Conservation (phyloP, 2,113 vertebrate species). For the Polyodon spathula region DNA sequence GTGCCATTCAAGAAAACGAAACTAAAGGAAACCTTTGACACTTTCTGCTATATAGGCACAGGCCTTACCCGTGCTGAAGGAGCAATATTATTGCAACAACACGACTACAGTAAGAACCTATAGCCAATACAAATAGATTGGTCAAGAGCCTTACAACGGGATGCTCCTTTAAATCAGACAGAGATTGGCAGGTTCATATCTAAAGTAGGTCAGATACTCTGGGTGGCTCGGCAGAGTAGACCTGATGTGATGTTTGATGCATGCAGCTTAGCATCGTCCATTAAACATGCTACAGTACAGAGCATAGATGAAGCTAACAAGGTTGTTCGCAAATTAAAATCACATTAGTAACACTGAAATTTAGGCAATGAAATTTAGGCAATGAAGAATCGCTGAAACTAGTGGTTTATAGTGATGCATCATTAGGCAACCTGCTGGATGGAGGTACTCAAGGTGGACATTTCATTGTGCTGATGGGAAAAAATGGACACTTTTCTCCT, state of each 20-base stretch:
- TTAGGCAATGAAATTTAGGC: slow-evolving; percentile 14
- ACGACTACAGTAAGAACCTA: neutral
- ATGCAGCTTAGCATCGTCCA: slow-evolving; percentile 1
- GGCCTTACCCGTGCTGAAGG: slow-evolving; percentile 1
- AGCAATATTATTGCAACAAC: slow-evolving; percentile 11
- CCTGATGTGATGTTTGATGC: slow-evolving; percentile 5
- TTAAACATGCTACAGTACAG: slow-evolving; percentile 13
- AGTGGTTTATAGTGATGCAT: slow-evolving; percentile 15
- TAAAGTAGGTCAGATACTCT: slow-evolving; percentile 11
- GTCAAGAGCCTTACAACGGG: slow-evolving; percentile 1
- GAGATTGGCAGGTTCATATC: slow-evolving; percentile 12
- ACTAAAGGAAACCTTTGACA: neutral
- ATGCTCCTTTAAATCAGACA: neutral
- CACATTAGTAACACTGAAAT: slow-evolving; percentile 13
- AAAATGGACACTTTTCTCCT: slow-evolving; percentile 15
- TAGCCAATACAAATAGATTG: slow-evolving; percentile 2
- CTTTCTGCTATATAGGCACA: slow-evolving; percentile 15
- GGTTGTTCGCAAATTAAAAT: slow-evolving; percentile 12
- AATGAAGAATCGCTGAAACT: neutral
- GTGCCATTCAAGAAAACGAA: too few relatives aligned
- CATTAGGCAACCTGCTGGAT: slow-evolving; percentile 14
- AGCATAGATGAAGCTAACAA: slow-evolving; percentile 6
- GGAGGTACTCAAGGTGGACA: slow-evolving; percentile 7
- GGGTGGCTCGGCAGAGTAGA: slow-evolving; percentile 10
- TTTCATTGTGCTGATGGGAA: slow-evolving; percentile 15